Conservation (phyloP, 2,113 vertebrate species). For the Paratilapia polleni region DNA sequence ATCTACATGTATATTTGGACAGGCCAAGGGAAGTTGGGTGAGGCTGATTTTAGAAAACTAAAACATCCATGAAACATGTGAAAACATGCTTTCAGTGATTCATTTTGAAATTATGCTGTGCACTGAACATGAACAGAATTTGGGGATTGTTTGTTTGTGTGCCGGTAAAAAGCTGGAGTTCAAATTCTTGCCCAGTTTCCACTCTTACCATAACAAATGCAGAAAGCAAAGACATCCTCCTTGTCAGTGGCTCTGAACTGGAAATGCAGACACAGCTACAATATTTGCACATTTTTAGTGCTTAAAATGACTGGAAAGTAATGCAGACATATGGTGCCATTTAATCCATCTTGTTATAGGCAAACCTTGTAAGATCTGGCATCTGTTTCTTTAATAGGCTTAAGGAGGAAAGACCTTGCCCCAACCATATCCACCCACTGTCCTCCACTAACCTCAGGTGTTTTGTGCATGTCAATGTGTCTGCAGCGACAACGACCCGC, state of each 20-base stretch:
- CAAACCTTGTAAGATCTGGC: conserved; percentile 59
- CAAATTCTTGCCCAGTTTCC: background rate
- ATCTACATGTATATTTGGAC: conserved; percentile 50
- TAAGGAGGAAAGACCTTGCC: conserved; percentile 63
- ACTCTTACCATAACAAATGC: background rate
- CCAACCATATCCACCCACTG: conserved; percentile 39
- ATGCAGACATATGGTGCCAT: conserved; percentile 48
- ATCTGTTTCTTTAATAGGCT: conserved; percentile 69
- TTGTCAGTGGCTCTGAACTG: background rate
- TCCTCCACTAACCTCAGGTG: conserved; percentile 65
- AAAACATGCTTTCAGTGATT: background rate
- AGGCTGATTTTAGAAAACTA: background rate
- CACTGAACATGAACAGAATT: background rate
- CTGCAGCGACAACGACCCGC: conserved; percentile 64
- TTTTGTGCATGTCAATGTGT: conserved; percentile 64
- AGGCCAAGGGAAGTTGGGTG: conserved; percentile 26
- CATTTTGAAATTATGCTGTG: background rate
- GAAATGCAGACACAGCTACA: background rate
- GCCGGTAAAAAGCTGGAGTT: background rate
- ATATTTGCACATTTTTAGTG: conserved; percentile 16
- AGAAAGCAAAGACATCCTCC: conserved; percentile 19
- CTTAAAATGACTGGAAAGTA: conserved; percentile 27
- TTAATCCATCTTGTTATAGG: conserved; percentile 59
- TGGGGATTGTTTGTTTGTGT: background rate
- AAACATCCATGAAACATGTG: background rate